Evolutionary conservation across 1,140 invertebrate species (phyloP), one percentile per base, ranked within the genome.

Genomic region (Bilobella aurantiaca): DNA sequence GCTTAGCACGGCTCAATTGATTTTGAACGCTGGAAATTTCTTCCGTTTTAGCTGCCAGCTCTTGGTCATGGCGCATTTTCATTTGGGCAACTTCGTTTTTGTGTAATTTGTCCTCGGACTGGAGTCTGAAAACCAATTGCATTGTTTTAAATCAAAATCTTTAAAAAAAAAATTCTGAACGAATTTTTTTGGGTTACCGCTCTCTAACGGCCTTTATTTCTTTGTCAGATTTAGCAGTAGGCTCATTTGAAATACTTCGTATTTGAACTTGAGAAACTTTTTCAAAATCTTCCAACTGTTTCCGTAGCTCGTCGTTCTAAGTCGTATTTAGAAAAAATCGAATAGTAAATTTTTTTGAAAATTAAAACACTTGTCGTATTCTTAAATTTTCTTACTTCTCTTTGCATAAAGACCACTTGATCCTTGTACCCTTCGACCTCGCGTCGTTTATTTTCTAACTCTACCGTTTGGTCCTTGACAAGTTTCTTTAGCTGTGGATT

Each of bases 41-140:
- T 63, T 90, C 89, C 65, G 86, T 85, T 71, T 96, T 85, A 18
- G 89, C 83, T 53, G 87, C 86, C 72, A 95, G 83, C 74, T 92
- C 86, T 62, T 87, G 87, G 75, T 96, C 93, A 74, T 94, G 95
- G 18, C 91, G 83, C 74, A 91, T 82, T 76, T 93, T 92, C 66
- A 88, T 86, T 53, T 92, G 87, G 1, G 87, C 84, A 21, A 95
- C 76, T 74, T 96, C 93, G 0, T 86, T 84, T 75, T 91, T 91
- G 47, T 90, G 84, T 2, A 84, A 79, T 73, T 90, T 89, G 70
- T 96, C 91, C 28, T 85, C 83, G 18, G 47, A 23, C 28, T 56
- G 42, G 2, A 56, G 32, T 28, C 58, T 56, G 12, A 59, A 12
- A 8, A 59, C 25, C 25, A 49, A 67, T n/a, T 18, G 34, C 8